Conservation (phyloP, 2,797 vertebrate genomes). For the Lagorchestes hirsutus region DNA sequence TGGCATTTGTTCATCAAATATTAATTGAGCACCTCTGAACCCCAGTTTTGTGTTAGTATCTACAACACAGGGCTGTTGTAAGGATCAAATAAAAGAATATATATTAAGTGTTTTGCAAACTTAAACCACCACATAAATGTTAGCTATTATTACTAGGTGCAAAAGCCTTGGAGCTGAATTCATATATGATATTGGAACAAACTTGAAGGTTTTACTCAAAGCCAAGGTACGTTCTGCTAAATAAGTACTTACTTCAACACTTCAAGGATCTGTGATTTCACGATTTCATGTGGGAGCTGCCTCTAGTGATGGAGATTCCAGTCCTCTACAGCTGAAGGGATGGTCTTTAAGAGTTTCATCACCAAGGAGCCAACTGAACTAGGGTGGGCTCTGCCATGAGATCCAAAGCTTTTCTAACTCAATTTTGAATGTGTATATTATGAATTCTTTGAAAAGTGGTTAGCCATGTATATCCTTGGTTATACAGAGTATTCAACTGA, state of each 20-base stretch:
- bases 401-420: neutral
- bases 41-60: neutral
- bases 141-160: neutral
- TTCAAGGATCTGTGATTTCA: neutral
- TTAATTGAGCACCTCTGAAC: neutral
- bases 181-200: neutral
- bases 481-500: neutral
- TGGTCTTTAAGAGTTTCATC: neutral
- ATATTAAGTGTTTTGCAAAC: neutral
- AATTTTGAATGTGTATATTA: neutral
- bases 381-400: neutral
- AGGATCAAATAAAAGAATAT: neutral
- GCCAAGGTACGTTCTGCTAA: neutral
- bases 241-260: neutral
- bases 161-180: neutral
- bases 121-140: neutral
- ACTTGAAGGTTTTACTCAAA: neutral
- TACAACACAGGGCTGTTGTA: neutral
- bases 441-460: neutral
- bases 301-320: neutral
- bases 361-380: neutral
- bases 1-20: neutral
- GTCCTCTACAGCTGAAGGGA: neutral
- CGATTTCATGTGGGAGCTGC: neutral
- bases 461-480: neutral